Base-by-base conservation (phyloP, 1,140 invertebrate species). In the Papilio aristodemus region DNA sequence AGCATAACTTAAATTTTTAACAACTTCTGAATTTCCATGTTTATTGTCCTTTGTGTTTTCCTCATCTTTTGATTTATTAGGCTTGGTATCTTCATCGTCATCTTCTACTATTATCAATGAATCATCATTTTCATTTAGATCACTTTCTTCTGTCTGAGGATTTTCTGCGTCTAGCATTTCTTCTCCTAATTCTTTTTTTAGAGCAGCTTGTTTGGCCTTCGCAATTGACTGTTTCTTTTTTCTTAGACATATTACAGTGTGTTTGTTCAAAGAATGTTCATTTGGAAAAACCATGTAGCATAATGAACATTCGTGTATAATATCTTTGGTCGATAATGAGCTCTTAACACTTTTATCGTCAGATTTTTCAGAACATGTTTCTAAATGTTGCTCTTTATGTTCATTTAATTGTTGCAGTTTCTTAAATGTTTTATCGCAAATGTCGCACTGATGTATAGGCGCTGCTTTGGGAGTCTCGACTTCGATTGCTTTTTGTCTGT, bases 281-380 rank as follows among this genome's bases (percentile, higher is more conserved):
- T 92, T 92, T 6, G 91, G 91, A 71, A 92, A 92, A 0, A 92
- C 91, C 91, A 92, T 92, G 69, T 92, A 92, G 70, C 91, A 92
- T 22, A 90, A 81, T 5, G 91, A 84, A 75, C 91, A 92, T 77
- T 92, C 91, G 67, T 92, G 91, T 71, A 92, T 92, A 39, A 92
- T 92, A 68, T 92, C 91, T 78, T 83, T 91, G 17, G 91, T 88
- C 6, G 86, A 91, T 6, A 92, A 70, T 10, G 84, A 79, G 70
- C 89, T 89, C 60, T 89, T 85, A 6, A 87, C 83, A 71, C 84
- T 87, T 75, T 89, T 91, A 59, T 87, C 83, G 64, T 90, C 89
- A 25, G 87, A 89, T 69, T 91, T 90, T 71, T 89, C 87, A 1
- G 86, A 88, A 71, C 85, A 85, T 0, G 87, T 83, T 58, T 92